Base-by-base conservation (phyloP, 2,888 invertebrate genomes). In the Crepidodera aurea region DNA sequence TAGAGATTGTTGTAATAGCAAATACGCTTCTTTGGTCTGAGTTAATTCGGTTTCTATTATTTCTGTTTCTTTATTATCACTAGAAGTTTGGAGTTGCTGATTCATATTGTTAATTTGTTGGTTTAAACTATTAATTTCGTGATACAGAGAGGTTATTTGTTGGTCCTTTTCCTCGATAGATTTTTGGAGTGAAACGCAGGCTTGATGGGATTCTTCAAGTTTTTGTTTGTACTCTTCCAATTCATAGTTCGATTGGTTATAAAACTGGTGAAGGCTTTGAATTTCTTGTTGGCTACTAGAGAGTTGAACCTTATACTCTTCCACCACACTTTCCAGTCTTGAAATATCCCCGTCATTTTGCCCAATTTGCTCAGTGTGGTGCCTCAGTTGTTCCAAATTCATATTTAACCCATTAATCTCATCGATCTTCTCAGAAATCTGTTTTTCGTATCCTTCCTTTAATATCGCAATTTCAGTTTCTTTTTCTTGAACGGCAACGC, bases 1-100 rank as follows among this genome's bases (percentile, higher is more conserved):
- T 12, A 70, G 34, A 10, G 64, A 62, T 29, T 69, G 65, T 53
- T 66, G 69, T 7, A 73, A 50, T 2, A 19, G 15, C 10, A 42
- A 27, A 44, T 59, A 65, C 16, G 70, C 71, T 13, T 67, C 58
- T 39, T 70, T 74, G 22, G 55, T 6, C 16, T 67, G 66, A 1
- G 54, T 39, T 50, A 71, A 39, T 44, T 72, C 71, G 25, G 67
- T 65, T 58, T 75, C 74, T 32, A 79, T 55, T 6, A 65, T 67
- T 39, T 72, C 66, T 5, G 71, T 64, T 32, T 71, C 72, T 56
- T 74, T 73, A 57, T 77, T 73, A 32, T 71, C 68, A 29, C 68
- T 62, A 0, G 67, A 29, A 29, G 69, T 57, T 50, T 73, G 64
- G 7, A 75, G 44, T 50, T 70, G 69, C 34, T 65, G 46, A 8